Percentiles rank a stretch among this genome's conserved stretches.
Evolutionary conservation across 2,888 invertebrate species (phyloP).

Genomic region (Reticulitermes lucifugus): DNA sequence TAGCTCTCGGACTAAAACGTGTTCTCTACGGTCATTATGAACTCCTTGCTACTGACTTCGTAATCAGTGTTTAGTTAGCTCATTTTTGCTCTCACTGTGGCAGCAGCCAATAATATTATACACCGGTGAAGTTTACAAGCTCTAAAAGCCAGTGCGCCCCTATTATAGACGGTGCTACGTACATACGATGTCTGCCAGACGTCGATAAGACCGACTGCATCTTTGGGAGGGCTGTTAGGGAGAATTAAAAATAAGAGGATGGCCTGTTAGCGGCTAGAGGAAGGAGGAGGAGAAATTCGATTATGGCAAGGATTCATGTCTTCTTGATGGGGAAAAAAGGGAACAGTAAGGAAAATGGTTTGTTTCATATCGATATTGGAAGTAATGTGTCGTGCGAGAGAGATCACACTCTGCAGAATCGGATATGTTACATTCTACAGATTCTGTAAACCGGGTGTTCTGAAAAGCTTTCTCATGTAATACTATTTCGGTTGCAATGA

Average conservation of each 20-base stretch:
- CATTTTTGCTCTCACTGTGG: background rate
- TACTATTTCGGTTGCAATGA: too few relatives aligned
- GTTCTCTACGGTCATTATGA: too few relatives aligned
- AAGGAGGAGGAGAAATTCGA: background rate
- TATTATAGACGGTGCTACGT: background rate
- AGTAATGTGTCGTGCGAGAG: background rate
- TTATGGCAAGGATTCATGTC: conserved; percentile 9
- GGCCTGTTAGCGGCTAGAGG: conserved; percentile 1
- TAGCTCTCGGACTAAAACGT: too few relatives aligned
- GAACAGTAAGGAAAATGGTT: background rate
- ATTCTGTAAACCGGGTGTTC: too few relatives aligned
- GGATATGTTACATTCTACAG: too few relatives aligned
- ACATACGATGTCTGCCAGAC: background rate
- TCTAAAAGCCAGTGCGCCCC: background rate
- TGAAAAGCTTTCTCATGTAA: too few relatives aligned
- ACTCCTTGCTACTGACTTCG: too few relatives aligned
- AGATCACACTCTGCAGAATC: too few relatives aligned
- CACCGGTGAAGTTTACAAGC: background rate
- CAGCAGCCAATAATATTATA: background rate
- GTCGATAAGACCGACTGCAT: conserved; percentile 11
- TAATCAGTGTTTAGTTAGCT: background rate
- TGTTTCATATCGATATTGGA: conserved; percentile 11
- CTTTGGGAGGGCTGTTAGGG: background rate
- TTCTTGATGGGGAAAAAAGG: background rate
- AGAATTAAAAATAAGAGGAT: conserved; percentile 17